Percentiles rank a stretch among this genome's conserved stretches.
phyloP scores from a whole-genome alignment of 2,797 vertebrate species.

The Iguana delicatissima region DNA sequence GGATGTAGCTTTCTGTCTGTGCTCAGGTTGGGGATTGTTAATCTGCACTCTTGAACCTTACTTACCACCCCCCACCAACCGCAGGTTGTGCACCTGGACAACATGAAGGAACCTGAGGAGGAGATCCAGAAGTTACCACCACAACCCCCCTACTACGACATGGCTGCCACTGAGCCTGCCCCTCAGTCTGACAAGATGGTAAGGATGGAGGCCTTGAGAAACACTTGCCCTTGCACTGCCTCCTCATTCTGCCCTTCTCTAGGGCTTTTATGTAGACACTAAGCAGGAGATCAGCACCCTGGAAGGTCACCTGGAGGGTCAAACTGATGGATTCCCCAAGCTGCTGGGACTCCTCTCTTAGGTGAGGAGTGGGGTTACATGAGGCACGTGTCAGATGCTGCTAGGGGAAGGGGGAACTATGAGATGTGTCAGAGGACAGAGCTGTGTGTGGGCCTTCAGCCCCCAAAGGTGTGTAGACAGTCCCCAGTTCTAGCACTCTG shows the following conservation, averaged over 20 bases:
- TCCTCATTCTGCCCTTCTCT: neutral
- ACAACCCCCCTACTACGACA: constrained; percentile 91
- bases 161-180: constrained; percentile 86
- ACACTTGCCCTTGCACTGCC: neutral
- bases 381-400: neutral
- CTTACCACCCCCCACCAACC: constrained; percentile 35
- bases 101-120: constrained; percentile 77
- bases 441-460: neutral
- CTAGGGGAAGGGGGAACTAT: neutral
- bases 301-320: neutral
- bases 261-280: too few species aligned
- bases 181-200: constrained; percentile 87
- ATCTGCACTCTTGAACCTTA: neutral
- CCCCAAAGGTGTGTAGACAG: too few species aligned
- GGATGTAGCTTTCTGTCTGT: too few species aligned
- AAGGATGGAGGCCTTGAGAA: constrained; percentile 75
- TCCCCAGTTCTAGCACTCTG: neutral
- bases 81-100: constrained; percentile 90
- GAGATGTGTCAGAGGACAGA: neutral
- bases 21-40: fast-evolving
- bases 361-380: neutral
- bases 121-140: constrained; percentile 89
- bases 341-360: neutral
- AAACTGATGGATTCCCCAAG: neutral
- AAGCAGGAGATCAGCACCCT: neutral